Evolutionary conservation across 2,113 vertebrate genomes (phyloP).

Genomic region (Macroglossus sobrinus): DNA sequence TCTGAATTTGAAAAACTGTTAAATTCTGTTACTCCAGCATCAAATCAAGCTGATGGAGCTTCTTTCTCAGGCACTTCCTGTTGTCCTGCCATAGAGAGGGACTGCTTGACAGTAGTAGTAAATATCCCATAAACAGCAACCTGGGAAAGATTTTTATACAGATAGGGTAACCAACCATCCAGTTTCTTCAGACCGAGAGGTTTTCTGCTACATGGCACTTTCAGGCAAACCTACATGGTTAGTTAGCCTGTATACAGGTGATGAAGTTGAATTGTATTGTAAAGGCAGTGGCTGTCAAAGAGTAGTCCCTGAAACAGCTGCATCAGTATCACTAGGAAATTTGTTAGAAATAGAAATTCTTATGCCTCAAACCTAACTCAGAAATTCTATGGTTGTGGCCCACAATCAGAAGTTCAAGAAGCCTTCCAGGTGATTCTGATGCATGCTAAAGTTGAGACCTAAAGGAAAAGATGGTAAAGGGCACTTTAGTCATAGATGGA

Average conservation of each 20-base stretch:
- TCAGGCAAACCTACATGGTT: neutral
- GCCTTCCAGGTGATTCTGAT: neutral
- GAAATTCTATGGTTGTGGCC: neutral
- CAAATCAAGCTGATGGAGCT: neutral
- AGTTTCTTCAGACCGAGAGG: neutral
- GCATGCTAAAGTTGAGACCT: neutral
- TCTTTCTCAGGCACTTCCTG: neutral
- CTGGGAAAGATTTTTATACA: neutral
- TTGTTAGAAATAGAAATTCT: neutral
- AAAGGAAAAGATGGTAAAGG: neutral
- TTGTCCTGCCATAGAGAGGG: neutral
- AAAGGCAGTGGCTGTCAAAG: neutral
- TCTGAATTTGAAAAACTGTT: constrained; percentile 32
- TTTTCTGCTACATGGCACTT: neutral
- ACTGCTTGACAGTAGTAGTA: neutral
- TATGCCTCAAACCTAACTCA: neutral
- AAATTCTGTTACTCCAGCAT: neutral
- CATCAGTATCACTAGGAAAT: neutral
- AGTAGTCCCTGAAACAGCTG: neutral
- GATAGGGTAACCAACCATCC: neutral
- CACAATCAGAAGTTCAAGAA: neutral
- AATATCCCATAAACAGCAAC: neutral
- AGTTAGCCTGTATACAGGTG: neutral
- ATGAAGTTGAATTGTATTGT: neutral
- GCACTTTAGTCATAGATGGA: neutral